Base-by-base conservation (phyloP, 2,888 invertebrate species). In the Cryptocephalus primarius region DNA sequence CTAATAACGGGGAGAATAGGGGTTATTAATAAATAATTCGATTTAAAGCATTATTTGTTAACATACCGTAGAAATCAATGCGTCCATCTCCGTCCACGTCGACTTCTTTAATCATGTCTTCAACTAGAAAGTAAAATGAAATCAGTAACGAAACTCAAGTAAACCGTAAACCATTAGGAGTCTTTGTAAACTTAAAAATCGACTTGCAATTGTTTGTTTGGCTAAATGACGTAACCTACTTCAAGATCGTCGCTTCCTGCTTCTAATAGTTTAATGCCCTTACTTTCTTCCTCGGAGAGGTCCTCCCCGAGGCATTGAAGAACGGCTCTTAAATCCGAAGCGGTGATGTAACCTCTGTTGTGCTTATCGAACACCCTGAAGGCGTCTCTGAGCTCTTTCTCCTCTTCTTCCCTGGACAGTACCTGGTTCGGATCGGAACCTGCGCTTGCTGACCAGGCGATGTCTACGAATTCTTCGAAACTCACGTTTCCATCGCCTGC, bases 31-130 rank as follows among this genome's bases (percentile, higher is more conserved):
- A 22, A 22, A 22, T 22, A 6, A 6, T 4, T 6, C 22, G 22
- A n/a, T 40, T 41, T 31, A 1, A 44, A 32, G 10, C 12, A 39
- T 47, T 12, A n/a, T 13, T 8, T 14, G 9, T 40, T 13, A 39
- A 45, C 66, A 72, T 69, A 85, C 91, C 93, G 64, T 91, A 85
- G 71, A 92, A 93, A 70, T 93, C 91, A 61, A 93, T 93, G 54
- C 90, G 79, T 1, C 93, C 93, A 66, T 93, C 93, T 1, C 93
- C 92, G 66, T 94, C 91, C 1, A 92, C 88, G 64, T 94, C 93
- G 8, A 93, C 93, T 73, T 93, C 93, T 64, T 91, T 90, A 63
- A 94, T 93, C 92, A 94, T 93, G 66, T 93, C 92, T 69, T 93
- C 92, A 70, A 93, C 92, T 92, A 72, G 44, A 77, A 78, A 56